Evolutionary conservation across 2,113 vertebrate species (phyloP), one percentile per base, ranked within the genome.

Genomic region (Lamprotornis superbus): DNA sequence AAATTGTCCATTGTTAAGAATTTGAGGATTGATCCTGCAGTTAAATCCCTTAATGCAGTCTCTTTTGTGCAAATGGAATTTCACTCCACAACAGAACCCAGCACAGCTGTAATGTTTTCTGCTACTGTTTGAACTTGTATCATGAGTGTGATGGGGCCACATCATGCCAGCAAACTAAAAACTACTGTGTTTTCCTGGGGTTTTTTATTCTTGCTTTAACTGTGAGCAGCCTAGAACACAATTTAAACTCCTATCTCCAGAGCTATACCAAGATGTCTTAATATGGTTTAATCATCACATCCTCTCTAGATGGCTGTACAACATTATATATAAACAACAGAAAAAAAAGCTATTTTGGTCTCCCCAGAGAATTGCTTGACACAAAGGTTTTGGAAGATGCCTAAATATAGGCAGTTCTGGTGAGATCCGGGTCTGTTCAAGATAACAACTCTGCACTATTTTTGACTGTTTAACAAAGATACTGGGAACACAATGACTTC

Each of bases 381-480:
- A 96, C 79, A 71, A 90, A 78, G 68, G 76, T 96, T 96, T 93
- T 80, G 47, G 92, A 91, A 94, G 93, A 96, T 97, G 93, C 64
- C 92, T 95, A 96, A 97, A 96, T 95, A 97, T 96, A 96, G 96
- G 67, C 79, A 95, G 94, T 40, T 93, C 84, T 95, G 42, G 84
- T 71, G 79, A 95, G 85, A 92, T 83, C 55, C 6, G 64, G 71
- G 67, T 70, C 75, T 88, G 22, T 46, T 33, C 63, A 93, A 96
- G 92, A 96, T 93, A 96, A 95, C 77, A 87, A 61, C 80, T 85
- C 74, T 56, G 60, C 47, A 73, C 90, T 95, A 93, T 96, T 93
- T 96, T 71, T 92, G 85, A 68, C 68, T 15, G 0, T 64, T 70
- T 59, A 80, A 94, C 85, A 95, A 81, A 81, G 95, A 93, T 44